Evolutionary conservation across 2,113 vertebrate genomes (phyloP), one percentile per base, ranked within the genome.

Genomic region (Archilochus colubris): DNA sequence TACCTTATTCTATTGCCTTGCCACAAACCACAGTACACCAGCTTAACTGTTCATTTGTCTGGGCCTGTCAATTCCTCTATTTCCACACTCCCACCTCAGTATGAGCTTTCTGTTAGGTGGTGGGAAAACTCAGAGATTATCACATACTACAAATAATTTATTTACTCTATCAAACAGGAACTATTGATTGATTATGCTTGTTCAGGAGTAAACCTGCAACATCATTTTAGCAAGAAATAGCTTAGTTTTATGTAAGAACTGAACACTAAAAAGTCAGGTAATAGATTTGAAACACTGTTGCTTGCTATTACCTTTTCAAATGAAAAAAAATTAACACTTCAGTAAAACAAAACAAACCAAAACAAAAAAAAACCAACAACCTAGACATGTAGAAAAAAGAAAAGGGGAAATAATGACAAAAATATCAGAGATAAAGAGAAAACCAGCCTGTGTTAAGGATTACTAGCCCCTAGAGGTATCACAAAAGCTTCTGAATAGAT

Each of bases 41-140:
- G 36, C 66, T 91, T 90, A 95, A 94, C 94, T 93, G 88, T 95
- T 93, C 91, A 94, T 95, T 95, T 93, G 44, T 93, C 87, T 94
- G 76, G 53, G 50, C 82, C 68, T 96, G 95, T 75, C 91, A 90
- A 7, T 77, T 95, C 77, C 28, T 83, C n/a, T 28, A 25, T 89
- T 91, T 94, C 69, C 51, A 28, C 59, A 68, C 30, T 93, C 68
- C 85, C 44, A 58, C 76, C 80, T 86, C 0, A 0, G 75, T 54
- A 50, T 59, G 66, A 93, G 85, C 53, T 69, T 86, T 86, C 86
- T 77, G 53, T 81, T 82, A 88, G 55, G 61, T 31, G 66, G 64
- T 57, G 68, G 69, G 77, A 66, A 93, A 95, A 94, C 31, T 36
- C 36, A 20, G 58, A 86, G 79, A 91, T 94, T 75, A 90, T 83